Percentiles rank a stretch among this genome's conserved stretches.
phyloP scores from a whole-genome alignment of 2,113 vertebrate genomes.

The Genyomyrus donnyi region DNA sequence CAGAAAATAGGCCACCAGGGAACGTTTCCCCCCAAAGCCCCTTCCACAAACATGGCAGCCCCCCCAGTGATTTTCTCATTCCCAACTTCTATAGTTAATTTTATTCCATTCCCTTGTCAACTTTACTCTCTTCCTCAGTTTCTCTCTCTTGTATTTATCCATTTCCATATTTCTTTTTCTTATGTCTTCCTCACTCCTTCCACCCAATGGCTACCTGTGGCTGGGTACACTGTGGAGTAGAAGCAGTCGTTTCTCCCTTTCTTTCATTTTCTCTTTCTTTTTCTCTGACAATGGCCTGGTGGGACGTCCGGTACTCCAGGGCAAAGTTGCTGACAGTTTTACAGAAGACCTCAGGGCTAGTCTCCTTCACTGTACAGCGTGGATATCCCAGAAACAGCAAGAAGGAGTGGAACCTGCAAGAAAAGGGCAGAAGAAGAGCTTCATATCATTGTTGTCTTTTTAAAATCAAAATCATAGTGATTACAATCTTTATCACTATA shows the following conservation, averaged over 20 bases:
- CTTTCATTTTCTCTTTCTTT: conserved; percentile 36
- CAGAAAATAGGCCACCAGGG: not conserved
- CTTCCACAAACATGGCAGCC: not conserved
- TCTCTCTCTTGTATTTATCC: not conserved
- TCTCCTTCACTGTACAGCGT: conserved; percentile 47
- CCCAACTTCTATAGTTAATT: not conserved
- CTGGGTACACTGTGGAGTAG: conserved; percentile 13
- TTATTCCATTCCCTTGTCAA: not conserved
- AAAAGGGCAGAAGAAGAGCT: not conserved
- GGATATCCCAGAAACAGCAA: conserved; percentile 66
- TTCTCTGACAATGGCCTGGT: conserved; percentile 53
- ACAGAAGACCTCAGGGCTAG: conserved; percentile 56
- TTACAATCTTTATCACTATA: not conserved
- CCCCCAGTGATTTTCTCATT: not conserved
- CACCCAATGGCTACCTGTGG: conserved; percentile 11
- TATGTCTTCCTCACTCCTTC: not conserved
- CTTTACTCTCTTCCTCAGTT: not conserved
- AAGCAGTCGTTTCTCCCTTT: conserved; percentile 27
- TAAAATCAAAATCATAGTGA: not conserved
- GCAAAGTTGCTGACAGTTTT: conserved; percentile 65
- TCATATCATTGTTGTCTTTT: not conserved
- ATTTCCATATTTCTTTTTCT: not conserved
- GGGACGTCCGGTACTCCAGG: conserved; percentile 54
- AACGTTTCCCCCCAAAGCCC: not conserved
- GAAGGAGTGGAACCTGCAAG: conserved; percentile 63